Evolutionary conservation across 2,113 vertebrate genomes (phyloP), one percentile per base, ranked within the genome.

Genomic region (Potamarius usumacintae): DNA sequence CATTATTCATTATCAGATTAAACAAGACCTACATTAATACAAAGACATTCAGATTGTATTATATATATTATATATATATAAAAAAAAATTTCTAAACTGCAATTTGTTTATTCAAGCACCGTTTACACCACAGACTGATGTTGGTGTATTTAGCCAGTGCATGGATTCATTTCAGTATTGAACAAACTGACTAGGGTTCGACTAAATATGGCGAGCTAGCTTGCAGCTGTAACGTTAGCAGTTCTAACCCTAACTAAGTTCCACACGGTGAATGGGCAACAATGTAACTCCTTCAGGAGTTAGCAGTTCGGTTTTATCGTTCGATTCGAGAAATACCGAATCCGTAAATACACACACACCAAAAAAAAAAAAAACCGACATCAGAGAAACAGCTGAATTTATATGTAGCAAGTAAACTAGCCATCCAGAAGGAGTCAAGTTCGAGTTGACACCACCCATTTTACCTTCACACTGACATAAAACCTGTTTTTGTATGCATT

Each of bases 381-480:
- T 18, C 27, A n/a, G 12, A 55, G 12, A 58, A 30, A 25, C 5
- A 0, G 30, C 0, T 42, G 57, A 62, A 82, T 42, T 42, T 48
- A 62, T 30, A 7, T 25, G 57, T 7, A 48, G 79, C 27, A 82
- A 57, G 57, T 82, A 62, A 48, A 20, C n/a, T 58, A 58, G n/a
- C 8, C 52, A 27, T 25, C 1, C 78, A 80, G n/a, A 57, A 15
- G 42, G 42, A 42, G 9, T 42, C 34, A 82, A 25, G 34, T 67
- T 82, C 27, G 55, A n/a, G 48, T 81, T 65, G 71, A 77, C 71
- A 30, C 82, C 72, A 63, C 82, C 71, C 63, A 55, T 53, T 17
- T 14, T 53, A 4, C 42, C 10, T 10, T 11, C 55, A 42, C 65
- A 48, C 17, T 4, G 42, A 42, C 42, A 4, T 42, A 42, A 42